Evolutionary conservation across 2,888 invertebrate species (phyloP).

Genomic region (Ischnus inquisitorius): DNA sequence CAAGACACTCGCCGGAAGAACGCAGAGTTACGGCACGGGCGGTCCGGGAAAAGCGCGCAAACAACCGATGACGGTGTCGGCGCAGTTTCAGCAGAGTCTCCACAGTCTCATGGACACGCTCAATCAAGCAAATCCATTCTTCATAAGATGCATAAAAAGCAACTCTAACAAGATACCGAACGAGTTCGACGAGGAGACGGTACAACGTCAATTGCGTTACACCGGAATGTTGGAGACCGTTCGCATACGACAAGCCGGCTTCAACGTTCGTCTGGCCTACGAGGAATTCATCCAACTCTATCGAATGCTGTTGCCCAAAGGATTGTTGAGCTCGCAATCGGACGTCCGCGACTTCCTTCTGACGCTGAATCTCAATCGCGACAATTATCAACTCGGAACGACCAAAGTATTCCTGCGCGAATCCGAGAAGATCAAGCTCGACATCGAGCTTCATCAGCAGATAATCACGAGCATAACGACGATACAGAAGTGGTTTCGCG

Average conservation of each 20-base stretch:
- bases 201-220: conserved; percentile 95
- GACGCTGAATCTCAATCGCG: conserved; percentile 93
- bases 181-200: conserved; percentile 96
- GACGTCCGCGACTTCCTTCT: conserved; percentile 95
- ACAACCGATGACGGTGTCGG: conserved; percentile 96
- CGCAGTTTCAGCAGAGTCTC: conserved; percentile 97
- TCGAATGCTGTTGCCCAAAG: conserved; percentile 95
- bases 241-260: conserved; percentile 97
- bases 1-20: conserved; percentile 94
- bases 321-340: conserved; percentile 93
- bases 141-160: conserved; percentile 97
- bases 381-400: conserved; percentile 95
- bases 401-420: conserved; percentile 98
- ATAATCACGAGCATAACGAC: conserved; percentile 97
- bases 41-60: conserved; percentile 90
- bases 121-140: conserved; percentile 95
- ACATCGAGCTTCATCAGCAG: conserved; percentile 96
- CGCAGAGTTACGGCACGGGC: conserved; percentile 86
- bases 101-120: conserved; percentile 97
- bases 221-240: conserved; percentile 99
- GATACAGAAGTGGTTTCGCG: conserved; percentile 96
- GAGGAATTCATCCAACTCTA: conserved; percentile 98
- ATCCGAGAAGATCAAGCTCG: conserved; percentile 96
- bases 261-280: conserved; percentile 96
- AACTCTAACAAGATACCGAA: conserved; percentile 97